Evolutionary conservation across 1,140 invertebrate species (phyloP).

Genomic region (Mycetomoellerius zeteki): DNA sequence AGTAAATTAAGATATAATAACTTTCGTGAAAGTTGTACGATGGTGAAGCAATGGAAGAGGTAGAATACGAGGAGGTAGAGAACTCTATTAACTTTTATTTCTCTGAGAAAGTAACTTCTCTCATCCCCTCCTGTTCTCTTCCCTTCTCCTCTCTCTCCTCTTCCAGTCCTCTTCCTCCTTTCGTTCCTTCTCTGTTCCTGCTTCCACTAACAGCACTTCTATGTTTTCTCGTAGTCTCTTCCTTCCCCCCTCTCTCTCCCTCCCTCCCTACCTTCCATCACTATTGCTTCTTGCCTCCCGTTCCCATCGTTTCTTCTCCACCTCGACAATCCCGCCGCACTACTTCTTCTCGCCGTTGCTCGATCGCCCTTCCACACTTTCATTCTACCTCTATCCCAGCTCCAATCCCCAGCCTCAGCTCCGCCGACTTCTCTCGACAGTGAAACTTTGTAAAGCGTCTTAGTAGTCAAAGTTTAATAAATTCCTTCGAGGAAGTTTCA

Average conservation of each 20-base stretch:
- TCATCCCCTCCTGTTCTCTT: conserved; percentile 62
- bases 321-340: conserved; percentile 42
- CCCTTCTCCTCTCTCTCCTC: conserved; percentile 13
- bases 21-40: conserved; percentile 82
- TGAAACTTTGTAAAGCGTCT: conserved; percentile 85
- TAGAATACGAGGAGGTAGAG: conserved; percentile 74
- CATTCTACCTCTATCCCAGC: conserved; percentile 23
- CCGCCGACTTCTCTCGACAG: conserved; percentile 68
- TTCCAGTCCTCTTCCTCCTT: not conserved
- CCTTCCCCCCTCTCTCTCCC: not conserved
- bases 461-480: conserved; percentile 86
- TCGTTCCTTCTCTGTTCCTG: not conserved
- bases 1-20: conserved; percentile 85
- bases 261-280: conserved; percentile 36
- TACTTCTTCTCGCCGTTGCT: conserved; percentile 57
- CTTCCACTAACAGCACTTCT: not conserved
- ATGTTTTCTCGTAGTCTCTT: not conserved
- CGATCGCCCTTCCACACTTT: conserved; percentile 57
- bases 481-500: conserved; percentile 85
- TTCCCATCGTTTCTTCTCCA: conserved; percentile 47
- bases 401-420: conserved; percentile 41
- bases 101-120: conserved; percentile 84
- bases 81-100: conserved; percentile 86
- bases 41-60: conserved; percentile 73
- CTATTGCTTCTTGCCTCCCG: conserved; percentile 48